Percentiles rank a stretch among this genome's conserved stretches.
These are phyloP conservation scores for Melanostoma mellinum DNA, from an alignment of 2,888 invertebrate species.

Conservation along the genomic window DNA sequence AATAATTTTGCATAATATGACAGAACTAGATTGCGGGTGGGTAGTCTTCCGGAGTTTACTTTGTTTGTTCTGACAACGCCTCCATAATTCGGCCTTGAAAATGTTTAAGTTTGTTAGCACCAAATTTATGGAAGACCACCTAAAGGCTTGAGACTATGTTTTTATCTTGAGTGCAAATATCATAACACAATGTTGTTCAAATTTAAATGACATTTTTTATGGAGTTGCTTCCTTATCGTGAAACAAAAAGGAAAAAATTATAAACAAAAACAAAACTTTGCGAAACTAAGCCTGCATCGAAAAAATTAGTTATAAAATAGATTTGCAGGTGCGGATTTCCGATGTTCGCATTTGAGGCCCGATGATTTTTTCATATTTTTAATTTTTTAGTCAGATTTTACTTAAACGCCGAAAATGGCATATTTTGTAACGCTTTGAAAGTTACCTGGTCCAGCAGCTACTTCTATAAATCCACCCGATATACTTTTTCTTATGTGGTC, in stretches of 20 bases:
- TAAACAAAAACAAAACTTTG: slow-evolving; percentile 1
- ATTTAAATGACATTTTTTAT: slow-evolving; percentile 26
- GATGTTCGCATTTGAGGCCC: too few relatives aligned
- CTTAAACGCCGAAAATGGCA: too few relatives aligned
- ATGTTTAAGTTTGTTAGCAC: slow-evolving; percentile 23
- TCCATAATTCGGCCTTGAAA: slow-evolving; percentile 33
- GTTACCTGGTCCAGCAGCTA: too few relatives aligned
- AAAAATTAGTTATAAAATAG: background rate
- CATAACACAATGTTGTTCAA: background rate
- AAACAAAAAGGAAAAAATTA: slow-evolving; percentile 16
- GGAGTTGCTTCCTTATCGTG: slow-evolving; percentile 52
- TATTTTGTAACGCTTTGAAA: too few relatives aligned
- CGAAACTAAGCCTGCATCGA: slow-evolving; percentile 26
- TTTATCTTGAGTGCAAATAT: too few relatives aligned
- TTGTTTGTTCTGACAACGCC: slow-evolving; percentile 19
- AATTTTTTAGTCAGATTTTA: too few relatives aligned
- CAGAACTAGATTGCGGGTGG: background rate
- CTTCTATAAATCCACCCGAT: too few relatives aligned
- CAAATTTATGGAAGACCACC: too few relatives aligned
- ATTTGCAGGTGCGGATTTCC: too few relatives aligned
- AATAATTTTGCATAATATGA: slow-evolving; percentile 3
- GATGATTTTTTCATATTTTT: too few relatives aligned
- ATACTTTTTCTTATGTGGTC: too few relatives aligned
- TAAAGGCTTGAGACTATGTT: too few relatives aligned
- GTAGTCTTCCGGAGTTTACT: slow-evolving; percentile 36